phyloP scores from a whole-genome alignment of 2,888 invertebrate genomes.

The Standfussiana lucernea region DNA sequence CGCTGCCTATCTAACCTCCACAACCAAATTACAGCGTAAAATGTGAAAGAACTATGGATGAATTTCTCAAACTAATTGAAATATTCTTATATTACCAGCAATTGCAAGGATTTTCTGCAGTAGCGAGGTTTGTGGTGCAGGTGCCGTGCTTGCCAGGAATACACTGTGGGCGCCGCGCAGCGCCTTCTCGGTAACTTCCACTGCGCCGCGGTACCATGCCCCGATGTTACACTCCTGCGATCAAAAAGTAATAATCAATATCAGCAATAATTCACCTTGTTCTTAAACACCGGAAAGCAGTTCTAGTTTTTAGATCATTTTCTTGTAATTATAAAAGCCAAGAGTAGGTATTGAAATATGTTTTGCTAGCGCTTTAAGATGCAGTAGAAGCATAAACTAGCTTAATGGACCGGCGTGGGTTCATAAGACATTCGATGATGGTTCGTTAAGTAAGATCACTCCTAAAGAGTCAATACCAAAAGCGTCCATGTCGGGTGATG shows the following conservation, averaged over 20 bases:
- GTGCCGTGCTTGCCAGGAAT: slow-evolving; percentile 20
- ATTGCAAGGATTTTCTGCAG: slow-evolving; percentile 47
- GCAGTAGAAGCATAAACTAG: neutral
- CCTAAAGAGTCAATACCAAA: too few species aligned
- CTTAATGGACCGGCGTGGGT: neutral
- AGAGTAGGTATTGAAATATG: neutral
- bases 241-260: neutral
- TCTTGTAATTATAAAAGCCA: neutral
- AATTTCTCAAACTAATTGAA: neutral
- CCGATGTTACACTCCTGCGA: slow-evolving; percentile 17
- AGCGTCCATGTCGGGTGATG: neutral
- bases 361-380: neutral
- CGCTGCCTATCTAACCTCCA: neutral
- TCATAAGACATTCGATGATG: neutral
- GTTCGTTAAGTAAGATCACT: neutral
- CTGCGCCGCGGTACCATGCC: slow-evolving; percentile 32
- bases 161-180: slow-evolving; percentile 13
- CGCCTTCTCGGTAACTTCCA: slow-evolving; percentile 50
- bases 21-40: neutral
- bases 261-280: neutral
- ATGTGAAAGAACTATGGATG: neutral
- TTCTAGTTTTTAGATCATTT: neutral
- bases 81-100: slow-evolving; percentile 38
- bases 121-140: slow-evolving; percentile 22
- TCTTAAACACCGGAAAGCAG: neutral